Evolutionary conservation across 2,113 vertebrate genomes (phyloP).

Genomic region (Alouatta palliata): DNA sequence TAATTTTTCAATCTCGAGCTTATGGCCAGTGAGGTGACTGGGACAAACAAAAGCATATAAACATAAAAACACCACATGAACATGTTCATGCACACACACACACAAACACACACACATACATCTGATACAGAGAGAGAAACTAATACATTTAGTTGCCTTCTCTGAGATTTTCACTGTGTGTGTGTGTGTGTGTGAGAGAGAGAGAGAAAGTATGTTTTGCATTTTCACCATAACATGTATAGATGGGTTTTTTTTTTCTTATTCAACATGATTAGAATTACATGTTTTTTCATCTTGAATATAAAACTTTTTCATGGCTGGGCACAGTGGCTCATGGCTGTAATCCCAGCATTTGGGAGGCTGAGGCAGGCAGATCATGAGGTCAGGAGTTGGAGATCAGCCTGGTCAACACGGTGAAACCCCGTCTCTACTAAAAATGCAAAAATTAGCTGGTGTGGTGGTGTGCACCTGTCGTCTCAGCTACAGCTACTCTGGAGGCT

Average conservation of each 20-base stretch:
- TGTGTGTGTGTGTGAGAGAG: too few relatives aligned
- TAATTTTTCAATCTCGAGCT: background rate
- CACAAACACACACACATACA: background rate
- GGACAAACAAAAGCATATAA: background rate
- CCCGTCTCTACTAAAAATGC: too few relatives aligned
- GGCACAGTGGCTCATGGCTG: too few relatives aligned
- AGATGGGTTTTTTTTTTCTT: background rate
- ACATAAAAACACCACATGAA: accelerated
- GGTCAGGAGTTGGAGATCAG: too few relatives aligned
- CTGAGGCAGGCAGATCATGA: too few relatives aligned
- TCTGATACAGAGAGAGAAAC: background rate
- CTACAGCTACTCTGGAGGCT: too few relatives aligned
- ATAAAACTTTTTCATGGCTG: background rate
- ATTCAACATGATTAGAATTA: background rate
- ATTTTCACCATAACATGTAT: background rate
- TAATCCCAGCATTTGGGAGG: too few relatives aligned
- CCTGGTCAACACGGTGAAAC: too few relatives aligned
- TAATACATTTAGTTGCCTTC: background rate
- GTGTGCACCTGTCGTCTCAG: too few relatives aligned
- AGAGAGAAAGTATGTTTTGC: background rate
- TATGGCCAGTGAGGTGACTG: background rate
- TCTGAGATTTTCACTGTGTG: background rate
- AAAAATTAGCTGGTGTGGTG: too few relatives aligned
- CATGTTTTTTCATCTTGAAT: background rate
- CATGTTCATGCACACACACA: background rate